These are phyloP conservation scores for Nemoura dubitans DNA, from an alignment of 2,888 invertebrate species.

Conservation along the genomic window DNA sequence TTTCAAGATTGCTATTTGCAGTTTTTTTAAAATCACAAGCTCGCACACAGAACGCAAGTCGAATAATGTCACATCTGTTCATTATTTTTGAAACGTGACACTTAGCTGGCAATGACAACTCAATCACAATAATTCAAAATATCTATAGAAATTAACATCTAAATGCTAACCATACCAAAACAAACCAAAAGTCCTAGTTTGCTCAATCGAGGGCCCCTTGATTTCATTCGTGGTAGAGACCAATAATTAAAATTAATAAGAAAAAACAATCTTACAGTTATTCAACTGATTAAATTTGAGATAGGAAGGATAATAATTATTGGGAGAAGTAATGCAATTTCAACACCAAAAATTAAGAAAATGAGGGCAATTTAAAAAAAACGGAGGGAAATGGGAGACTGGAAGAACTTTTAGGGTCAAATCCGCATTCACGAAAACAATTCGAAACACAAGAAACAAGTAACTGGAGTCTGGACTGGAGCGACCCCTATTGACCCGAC, in stretches of 20 bases:
- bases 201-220: slow-evolving; percentile 70
- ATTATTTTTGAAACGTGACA: too few relatives aligned
- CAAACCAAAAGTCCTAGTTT: slow-evolving; percentile 61
- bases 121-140: too few relatives aligned
- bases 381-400: slow-evolving; percentile 69
- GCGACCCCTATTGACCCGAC: too few relatives aligned
- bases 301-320: slow-evolving; percentile 61
- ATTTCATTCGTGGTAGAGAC: slow-evolving; percentile 65
- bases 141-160: too few relatives aligned
- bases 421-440: slow-evolving; percentile 72
- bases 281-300: slow-evolving; percentile 56
- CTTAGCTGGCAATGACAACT: too few relatives aligned
- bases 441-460: too few relatives aligned
- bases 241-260: slow-evolving; percentile 65
- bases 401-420: slow-evolving; percentile 64
- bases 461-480: too few relatives aligned
- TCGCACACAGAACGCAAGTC: too few relatives aligned
- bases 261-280: slow-evolving; percentile 58
- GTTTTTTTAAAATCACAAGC: too few relatives aligned
- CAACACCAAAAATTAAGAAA: slow-evolving; percentile 78
- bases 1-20: too few relatives aligned
- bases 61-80: too few relatives aligned
- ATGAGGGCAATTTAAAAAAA: slow-evolving; percentile 74
- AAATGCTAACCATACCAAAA: too few relatives aligned
- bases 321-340: slow-evolving; percentile 72